Percentiles rank a stretch among this genome's conserved stretches.
Conservation (phyloP, 2,888 invertebrate species). For the Theodoxus fluviatilis region DNA sequence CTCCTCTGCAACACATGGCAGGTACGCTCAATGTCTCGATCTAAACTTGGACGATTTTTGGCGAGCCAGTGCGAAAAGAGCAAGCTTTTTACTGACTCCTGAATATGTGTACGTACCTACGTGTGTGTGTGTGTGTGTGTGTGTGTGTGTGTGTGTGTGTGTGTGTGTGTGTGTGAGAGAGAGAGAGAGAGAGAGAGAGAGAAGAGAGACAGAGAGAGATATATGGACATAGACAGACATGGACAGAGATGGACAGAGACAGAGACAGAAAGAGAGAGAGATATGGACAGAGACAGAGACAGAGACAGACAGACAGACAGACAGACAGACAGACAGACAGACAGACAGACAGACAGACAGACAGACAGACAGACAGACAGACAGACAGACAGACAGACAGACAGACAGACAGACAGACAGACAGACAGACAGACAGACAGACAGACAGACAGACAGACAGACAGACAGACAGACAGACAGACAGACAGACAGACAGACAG, state of each 20-base stretch:
- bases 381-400: background rate
- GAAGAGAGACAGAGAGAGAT: background rate
- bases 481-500: background rate
- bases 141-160: no score
- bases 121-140: no score
- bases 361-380: background rate
- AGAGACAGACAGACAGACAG: background rate
- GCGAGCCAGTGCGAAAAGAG: background rate
- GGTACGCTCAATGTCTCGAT: no score
- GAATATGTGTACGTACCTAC: background rate
- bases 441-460: background rate
- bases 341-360: background rate
- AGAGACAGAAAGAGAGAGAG: slow-evolving; percentile 9
- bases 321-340: background rate
- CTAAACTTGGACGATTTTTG: background rate
- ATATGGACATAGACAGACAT: background rate
- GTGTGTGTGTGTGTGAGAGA: no score
- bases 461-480: slow-evolving; percentile 1
- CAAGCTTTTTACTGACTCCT: background rate
- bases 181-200: background rate
- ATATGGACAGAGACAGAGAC: background rate
- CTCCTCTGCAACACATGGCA: no score
- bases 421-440: background rate
- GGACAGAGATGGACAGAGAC: background rate
- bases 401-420: slow-evolving; percentile 1